Evolutionary conservation across 1,140 invertebrate species (phyloP).

Genomic region (Caenorhabditis latens): DNA sequence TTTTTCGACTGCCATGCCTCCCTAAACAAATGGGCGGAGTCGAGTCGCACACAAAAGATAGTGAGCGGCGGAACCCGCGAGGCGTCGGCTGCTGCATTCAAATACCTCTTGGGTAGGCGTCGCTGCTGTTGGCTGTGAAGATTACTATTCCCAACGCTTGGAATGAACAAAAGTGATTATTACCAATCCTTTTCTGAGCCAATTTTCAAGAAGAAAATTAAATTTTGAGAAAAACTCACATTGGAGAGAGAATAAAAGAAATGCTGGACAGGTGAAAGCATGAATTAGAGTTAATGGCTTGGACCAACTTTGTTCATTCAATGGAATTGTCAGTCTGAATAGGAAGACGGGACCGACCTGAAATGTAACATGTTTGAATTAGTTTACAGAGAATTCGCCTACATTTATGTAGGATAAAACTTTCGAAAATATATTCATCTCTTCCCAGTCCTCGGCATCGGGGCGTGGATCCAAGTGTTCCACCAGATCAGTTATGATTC

Average conservation of each 20-base stretch:
- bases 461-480: slow-evolving; percentile 41
- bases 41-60: neutral
- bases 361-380: neutral
- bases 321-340: slow-evolving; percentile 82
- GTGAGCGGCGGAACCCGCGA: slow-evolving; percentile 25
- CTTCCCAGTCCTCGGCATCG: slow-evolving; percentile 41
- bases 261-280: slow-evolving; percentile 80
- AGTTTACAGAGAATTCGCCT: neutral
- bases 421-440: slow-evolving; percentile 42
- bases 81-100: neutral
- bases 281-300: slow-evolving; percentile 81
- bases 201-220: neutral
- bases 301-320: slow-evolving; percentile 83
- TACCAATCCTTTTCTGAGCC: slow-evolving; percentile 47
- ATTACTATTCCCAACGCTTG: slow-evolving; percentile 49
- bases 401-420: slow-evolving; percentile 29
- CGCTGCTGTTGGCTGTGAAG: slow-evolving; percentile 4
- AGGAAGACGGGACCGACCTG: slow-evolving; percentile 78
- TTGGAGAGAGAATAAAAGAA: slow-evolving; percentile 74
- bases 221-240: slow-evolving; percentile 59
- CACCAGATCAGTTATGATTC: neutral
- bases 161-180: slow-evolving; percentile 34
- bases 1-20: neutral
- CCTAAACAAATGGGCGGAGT: neutral
- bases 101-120: neutral